Conservation (phyloP, 2,113 vertebrate genomes). For the Crotalus helleri region DNA sequence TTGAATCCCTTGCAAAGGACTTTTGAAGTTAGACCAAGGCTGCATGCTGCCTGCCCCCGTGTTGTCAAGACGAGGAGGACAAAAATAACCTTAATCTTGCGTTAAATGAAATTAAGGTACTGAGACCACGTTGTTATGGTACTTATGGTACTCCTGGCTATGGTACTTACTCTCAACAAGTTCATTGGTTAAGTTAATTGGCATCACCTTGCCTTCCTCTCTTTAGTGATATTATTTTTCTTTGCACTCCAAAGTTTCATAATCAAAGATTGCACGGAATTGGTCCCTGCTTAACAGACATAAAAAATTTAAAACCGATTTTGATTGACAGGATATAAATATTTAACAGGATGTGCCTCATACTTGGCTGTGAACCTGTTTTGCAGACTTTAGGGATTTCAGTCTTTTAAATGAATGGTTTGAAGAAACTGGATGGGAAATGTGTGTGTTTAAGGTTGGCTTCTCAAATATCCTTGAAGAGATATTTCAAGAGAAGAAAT, state of each 20-base stretch:
- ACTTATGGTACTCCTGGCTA: not conserved
- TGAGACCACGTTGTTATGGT: not conserved
- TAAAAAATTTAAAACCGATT: not conserved
- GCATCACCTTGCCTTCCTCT: conserved; percentile 8
- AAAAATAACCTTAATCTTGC: not conserved
- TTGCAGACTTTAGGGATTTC: not conserved
- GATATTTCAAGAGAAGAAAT: not conserved
- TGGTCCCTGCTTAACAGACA: conserved; percentile 14
- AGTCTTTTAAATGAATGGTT: not conserved
- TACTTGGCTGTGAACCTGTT: not conserved
- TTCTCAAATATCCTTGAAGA: not conserved
- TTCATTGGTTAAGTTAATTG: not conserved
- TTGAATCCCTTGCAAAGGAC: not conserved
- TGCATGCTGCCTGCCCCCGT: not conserved
- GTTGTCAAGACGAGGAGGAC: not conserved
- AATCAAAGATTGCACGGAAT: not conserved
- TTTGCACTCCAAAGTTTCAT: not conserved
- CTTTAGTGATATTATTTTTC: conserved; percentile 27
- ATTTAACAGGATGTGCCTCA: conserved; percentile 9
- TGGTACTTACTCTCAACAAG: not conserved
- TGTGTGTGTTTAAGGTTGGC: not conserved
- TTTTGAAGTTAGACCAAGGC: not conserved
- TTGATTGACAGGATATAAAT: conserved; percentile 10
- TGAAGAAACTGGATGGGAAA: not conserved
- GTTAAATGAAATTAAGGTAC: not conserved